Conservation (phyloP, 2,797 vertebrate species). For the Xerus rutilus region DNA sequence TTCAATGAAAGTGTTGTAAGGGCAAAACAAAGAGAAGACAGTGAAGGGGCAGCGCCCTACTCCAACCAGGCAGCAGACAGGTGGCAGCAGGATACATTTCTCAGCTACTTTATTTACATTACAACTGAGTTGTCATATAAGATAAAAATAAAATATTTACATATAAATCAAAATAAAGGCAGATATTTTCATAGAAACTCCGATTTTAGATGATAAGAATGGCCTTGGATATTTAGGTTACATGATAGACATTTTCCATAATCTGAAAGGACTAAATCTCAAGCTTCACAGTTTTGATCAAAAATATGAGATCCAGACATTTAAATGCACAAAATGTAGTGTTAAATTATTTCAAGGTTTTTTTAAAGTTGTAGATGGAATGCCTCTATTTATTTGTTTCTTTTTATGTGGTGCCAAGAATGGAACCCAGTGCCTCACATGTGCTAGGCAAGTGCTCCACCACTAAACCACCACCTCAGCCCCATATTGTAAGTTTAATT, state of each 20-base stretch:
- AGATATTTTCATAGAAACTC: slow-evolving; percentile 16
- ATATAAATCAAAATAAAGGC: not conserved
- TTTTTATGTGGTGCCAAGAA: too few relatives aligned
- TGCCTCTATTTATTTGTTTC: too few relatives aligned
- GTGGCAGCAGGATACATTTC: not conserved
- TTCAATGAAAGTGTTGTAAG: not conserved
- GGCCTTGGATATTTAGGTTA: not conserved
- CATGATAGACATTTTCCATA: not conserved
- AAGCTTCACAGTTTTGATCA: not conserved
- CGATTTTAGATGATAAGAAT: not conserved
- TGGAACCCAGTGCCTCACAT: too few relatives aligned
- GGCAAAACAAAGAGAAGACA: not conserved
- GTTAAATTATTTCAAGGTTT: not conserved
- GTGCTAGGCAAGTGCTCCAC: too few relatives aligned
- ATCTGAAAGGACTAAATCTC: slow-evolving; percentile 11
- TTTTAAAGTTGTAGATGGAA: too few relatives aligned
- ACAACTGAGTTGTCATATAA: not conserved
- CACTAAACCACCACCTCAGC: too few relatives aligned
- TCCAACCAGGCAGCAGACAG: not conserved
- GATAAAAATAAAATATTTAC: not conserved
- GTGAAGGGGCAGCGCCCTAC: not conserved
- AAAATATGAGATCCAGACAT: slow-evolving; percentile 13
- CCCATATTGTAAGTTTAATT: not conserved
- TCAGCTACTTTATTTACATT: not conserved
- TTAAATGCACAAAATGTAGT: not conserved